Evolutionary conservation across 1,140 invertebrate genomes (phyloP).

Genomic region (Orchestia grillus): DNA sequence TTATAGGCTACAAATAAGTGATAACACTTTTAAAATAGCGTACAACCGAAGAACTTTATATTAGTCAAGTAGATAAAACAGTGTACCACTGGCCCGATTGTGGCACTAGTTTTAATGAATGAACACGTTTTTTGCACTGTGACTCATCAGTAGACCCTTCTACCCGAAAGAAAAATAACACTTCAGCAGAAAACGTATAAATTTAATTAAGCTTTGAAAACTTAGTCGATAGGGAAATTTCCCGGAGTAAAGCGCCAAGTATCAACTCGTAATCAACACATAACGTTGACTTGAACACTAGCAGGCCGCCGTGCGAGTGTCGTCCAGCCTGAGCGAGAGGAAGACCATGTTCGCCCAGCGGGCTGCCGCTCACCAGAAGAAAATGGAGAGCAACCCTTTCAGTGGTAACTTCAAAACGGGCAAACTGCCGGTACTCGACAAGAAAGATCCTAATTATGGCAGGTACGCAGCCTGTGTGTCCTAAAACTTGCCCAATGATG

Average conservation of each 20-base stretch:
- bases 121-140: too few species aligned
- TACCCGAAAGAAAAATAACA: background rate
- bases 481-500: too few species aligned
- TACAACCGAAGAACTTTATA: too few species aligned
- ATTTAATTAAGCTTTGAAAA: background rate
- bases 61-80: too few species aligned
- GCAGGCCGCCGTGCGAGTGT: background rate
- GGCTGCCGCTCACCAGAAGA: conserved; percentile 71
- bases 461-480: background rate
- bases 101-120: too few species aligned
- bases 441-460: conserved; percentile 59
- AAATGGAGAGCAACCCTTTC: conserved; percentile 60
- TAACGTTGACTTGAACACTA: background rate
- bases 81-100: too few species aligned
- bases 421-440: conserved; percentile 9
- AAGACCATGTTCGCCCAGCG: conserved; percentile 3
- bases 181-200: background rate
- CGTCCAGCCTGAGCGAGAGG: background rate
- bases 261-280: background rate
- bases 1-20: too few species aligned
- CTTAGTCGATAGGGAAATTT: background rate
- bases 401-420: conserved; percentile 51
- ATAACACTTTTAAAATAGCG: too few species aligned
- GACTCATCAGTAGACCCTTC: background rate
- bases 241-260: background rate